Evolutionary conservation across 2,113 vertebrate species (phyloP).

Genomic region (Ascaphus truei): DNA sequence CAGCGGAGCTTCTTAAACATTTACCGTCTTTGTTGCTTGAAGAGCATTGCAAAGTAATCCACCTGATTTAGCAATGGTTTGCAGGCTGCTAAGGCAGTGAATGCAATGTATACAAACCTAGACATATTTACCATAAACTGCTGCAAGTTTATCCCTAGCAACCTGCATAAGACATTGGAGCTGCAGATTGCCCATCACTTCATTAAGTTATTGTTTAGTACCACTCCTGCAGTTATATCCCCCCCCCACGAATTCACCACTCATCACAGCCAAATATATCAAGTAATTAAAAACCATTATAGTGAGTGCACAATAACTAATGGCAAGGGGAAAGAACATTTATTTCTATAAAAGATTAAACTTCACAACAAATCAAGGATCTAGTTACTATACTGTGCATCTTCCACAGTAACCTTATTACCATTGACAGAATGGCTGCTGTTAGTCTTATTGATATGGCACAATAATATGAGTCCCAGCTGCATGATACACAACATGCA

Average conservation of each 20-base stretch:
- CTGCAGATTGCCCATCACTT: too few species aligned
- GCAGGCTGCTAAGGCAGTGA: too few species aligned
- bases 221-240: neutral
- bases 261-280: conserved; percentile 12
- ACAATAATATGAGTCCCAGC: neutral
- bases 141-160: too few species aligned
- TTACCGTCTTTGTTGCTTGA: too few species aligned
- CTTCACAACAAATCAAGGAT: neutral
- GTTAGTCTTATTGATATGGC: conserved; percentile 13
- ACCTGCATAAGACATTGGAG: too few species aligned
- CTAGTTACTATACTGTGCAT: neutral
- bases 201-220: too few species aligned
- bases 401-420: conserved; percentile 8
- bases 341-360: conserved; percentile 14
- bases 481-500: neutral
- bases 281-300: conserved; percentile 16
- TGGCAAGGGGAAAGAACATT: neutral
- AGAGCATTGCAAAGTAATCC: too few species aligned
- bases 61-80: too few species aligned
- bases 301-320: conserved; percentile 4
- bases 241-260: neutral
- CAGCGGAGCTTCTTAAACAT: too few species aligned
- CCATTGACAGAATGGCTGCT: neutral
- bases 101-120: too few species aligned
- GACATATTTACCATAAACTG: too few species aligned